Evolutionary conservation across 2,113 vertebrate species (phyloP).

Genomic region (Ondatra zibethicus): DNA sequence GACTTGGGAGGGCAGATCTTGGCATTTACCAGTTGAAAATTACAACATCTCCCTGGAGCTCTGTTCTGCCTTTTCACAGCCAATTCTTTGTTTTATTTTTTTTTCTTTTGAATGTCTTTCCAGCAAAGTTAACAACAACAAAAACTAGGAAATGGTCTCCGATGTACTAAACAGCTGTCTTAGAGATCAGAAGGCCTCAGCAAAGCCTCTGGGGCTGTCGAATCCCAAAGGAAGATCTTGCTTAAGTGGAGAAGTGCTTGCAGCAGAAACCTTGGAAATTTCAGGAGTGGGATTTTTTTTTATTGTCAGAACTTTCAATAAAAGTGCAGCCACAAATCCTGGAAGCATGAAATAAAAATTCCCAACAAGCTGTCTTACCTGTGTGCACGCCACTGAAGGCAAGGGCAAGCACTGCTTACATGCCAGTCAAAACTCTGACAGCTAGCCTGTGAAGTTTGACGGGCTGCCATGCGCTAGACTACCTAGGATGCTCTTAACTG

Average conservation of each 20-base stretch:
- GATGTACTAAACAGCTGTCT: conserved; percentile 75
- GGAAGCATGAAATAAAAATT: conserved; percentile 88
- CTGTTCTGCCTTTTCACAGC: not conserved
- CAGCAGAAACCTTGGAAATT: conserved; percentile 80
- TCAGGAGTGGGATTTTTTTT: conserved; percentile 78
- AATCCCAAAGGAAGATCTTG: conserved; percentile 80
- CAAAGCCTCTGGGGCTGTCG: conserved; percentile 68
- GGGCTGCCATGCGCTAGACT: conserved; percentile 88
- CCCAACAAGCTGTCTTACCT: conserved; percentile 91
- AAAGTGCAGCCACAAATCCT: conserved; percentile 83
- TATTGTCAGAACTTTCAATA: conserved; percentile 85
- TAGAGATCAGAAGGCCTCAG: conserved; percentile 60
- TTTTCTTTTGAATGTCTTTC: conserved; percentile 62
- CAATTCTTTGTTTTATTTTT: conserved; percentile 74
- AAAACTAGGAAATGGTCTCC: conserved; percentile 56
- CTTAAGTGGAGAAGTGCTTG: conserved; percentile 77
- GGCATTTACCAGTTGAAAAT: not conserved
- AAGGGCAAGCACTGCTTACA: conserved; percentile 92
- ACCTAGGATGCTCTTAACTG: conserved; percentile 88
- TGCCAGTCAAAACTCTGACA: conserved; percentile 94
- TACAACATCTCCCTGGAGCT: not conserved
- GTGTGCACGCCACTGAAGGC: conserved; percentile 87
- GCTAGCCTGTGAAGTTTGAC: conserved; percentile 92
- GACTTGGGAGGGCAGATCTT: not conserved
- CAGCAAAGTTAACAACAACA: conserved; percentile 24